Conservation (phyloP, 2,797 vertebrate genomes). For the Crenuchus spilurus region DNA sequence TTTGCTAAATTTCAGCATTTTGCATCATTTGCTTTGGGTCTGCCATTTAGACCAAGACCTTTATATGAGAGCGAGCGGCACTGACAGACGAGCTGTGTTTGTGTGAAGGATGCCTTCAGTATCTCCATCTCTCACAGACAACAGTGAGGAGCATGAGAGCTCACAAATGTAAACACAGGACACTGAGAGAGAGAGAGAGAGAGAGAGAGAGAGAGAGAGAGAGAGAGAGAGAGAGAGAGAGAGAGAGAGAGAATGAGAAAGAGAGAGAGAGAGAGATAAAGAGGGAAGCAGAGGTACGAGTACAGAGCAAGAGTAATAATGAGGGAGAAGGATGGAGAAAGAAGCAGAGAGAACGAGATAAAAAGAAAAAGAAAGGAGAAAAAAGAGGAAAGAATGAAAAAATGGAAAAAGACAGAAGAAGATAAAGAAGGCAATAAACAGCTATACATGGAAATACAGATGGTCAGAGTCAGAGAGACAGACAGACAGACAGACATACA, state of each 20-base stretch:
- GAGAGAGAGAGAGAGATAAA: not conserved
- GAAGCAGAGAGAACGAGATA: not conserved
- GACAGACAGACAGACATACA: too few species aligned
- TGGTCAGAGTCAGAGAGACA: too few species aligned
- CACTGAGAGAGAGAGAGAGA: not conserved
- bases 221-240: constrained; percentile 50
- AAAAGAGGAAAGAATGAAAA: too few species aligned
- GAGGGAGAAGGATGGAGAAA: constrained; percentile 55
- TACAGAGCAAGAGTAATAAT: constrained; percentile 65
- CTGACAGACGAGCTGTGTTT: constrained; percentile 29
- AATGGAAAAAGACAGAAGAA: too few species aligned
- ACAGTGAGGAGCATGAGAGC: constrained; percentile 25
- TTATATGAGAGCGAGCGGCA: constrained; percentile 63
- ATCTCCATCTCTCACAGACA: constrained; percentile 41
- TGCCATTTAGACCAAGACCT: constrained; percentile 72
- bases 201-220: constrained; percentile 34
- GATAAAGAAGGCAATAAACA: too few species aligned
- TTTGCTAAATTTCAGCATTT: constrained; percentile 80
- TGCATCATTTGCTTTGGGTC: constrained; percentile 81
- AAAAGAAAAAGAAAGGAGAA: constrained; percentile 68
- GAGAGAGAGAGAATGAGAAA: constrained; percentile 2
- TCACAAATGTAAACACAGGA: constrained; percentile 41
- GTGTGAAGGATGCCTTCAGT: constrained; percentile 36
- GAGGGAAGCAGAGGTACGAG: constrained; percentile 47
- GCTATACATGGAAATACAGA: too few species aligned